Base-by-base conservation (phyloP, 2,888 invertebrate genomes). In the Tetranychus piercei region DNA sequence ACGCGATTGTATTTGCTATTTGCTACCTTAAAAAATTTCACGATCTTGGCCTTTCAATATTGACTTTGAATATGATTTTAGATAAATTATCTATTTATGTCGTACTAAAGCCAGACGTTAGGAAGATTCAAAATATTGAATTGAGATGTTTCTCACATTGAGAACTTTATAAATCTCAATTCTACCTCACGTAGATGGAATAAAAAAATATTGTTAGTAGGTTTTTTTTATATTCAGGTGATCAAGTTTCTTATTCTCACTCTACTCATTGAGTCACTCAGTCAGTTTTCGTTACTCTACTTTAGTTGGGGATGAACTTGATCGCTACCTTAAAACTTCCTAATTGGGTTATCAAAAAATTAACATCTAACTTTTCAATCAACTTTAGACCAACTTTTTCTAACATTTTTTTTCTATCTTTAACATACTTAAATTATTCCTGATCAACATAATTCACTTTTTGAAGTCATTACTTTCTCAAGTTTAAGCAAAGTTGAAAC, bases 1-100 rank as follows among this genome's bases (percentile, higher is more conserved):
- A n/a, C 23, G 11, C 77, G 75, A 73, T 77, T 77, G 3, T 67
- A 75, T n/a, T 76, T 75, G 8, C 67, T 74, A 22, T 44, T 34
- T 20, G 22, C n/a, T 20, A 15, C 70, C 74, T 73, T 55, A 6
- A 23, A 73, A 18, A 34, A 34, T 3, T 34, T 34, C 34, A 34
- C 34, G 34, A 34, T 34, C 34, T 34, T 34, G 34, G 34, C 34
- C 34, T 34, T 34, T 34, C 4, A 34, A 34, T 34, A 34, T 34
- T 34, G 34, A 34, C 34, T 34, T 34, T 34, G 34, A 4, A 34
- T 34, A 34, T 34, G 34, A 34, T 34, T 34, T 34, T 34, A 34
- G 34, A 34, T 34, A 34, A 34, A 34, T 34, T 34, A 34, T 34
- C 34, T 34, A 34, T 34, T 34, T 34, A 34, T 34, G 34, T 34